Percentiles rank a stretch among this genome's conserved stretches.
These are phyloP conservation scores for Nesidiocoris tenuis DNA, from an alignment of 2,888 invertebrate species.

Conservation along the genomic window DNA sequence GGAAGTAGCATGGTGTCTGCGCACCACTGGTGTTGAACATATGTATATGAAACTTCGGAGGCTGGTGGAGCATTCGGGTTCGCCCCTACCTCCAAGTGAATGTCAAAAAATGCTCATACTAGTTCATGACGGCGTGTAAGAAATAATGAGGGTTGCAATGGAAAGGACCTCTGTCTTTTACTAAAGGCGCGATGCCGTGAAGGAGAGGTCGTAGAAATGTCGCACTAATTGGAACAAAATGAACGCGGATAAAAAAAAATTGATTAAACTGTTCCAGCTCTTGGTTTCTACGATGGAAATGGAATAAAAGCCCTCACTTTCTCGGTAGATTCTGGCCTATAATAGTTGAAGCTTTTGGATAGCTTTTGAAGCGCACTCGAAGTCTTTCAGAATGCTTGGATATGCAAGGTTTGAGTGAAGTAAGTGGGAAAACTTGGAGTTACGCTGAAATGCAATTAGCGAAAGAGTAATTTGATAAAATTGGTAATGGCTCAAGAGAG, in stretches of 20 bases:
- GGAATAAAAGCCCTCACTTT: too few species aligned
- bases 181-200: not conserved
- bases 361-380: not conserved
- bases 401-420: not conserved
- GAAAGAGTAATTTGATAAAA: not conserved
- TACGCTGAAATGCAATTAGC: slow-evolving; percentile 1
- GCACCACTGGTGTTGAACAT: too few species aligned
- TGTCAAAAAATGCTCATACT: not conserved
- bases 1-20: too few species aligned
- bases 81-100: too few species aligned
- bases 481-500: too few species aligned
- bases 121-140: not conserved
- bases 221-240: slow-evolving; percentile 23
- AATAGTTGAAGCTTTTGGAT: not conserved
- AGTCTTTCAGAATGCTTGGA: not conserved
- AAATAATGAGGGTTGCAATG: not conserved
- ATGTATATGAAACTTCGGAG: too few species aligned
- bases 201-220: not conserved
- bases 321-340: not conserved
- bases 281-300: not conserved
- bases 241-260: slow-evolving; percentile 5
- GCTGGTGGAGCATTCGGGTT: too few species aligned
- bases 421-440: not conserved
- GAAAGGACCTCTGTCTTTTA: not conserved
- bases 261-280: slow-evolving; percentile 29